A percentile compares a stretch with the other conserved stretches of the same genome.
Evolutionary conservation across 2,113 vertebrate genomes (phyloP).

Genomic region (Bostrychus sinensis): DNA sequence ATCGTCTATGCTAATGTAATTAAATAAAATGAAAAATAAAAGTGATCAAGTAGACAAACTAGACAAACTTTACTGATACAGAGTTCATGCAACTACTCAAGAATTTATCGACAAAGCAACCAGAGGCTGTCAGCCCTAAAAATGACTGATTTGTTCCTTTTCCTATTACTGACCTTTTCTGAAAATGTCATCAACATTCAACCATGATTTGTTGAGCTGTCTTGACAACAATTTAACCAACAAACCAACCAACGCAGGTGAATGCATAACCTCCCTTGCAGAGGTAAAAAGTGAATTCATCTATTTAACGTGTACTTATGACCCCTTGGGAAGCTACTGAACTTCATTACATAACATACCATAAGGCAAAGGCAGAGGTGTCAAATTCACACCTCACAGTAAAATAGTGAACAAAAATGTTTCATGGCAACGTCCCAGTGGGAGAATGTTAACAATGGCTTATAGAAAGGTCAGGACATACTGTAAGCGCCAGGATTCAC

Average conservation of each 20-base stretch:
- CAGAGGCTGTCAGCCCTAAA: too few relatives aligned
- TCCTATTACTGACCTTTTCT: background rate
- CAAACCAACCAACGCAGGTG: background rate
- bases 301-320: background rate
- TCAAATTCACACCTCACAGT: background rate
- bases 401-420: background rate
- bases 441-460: background rate
- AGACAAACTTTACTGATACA: too few relatives aligned
- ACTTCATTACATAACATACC: background rate
- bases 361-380: background rate
- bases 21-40: too few relatives aligned
- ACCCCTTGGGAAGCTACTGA: background rate
- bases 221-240: background rate
- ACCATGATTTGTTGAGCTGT: background rate
- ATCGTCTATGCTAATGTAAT: too few relatives aligned
- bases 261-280: background rate
- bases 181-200: background rate
- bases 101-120: too few relatives aligned
- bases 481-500: background rate
- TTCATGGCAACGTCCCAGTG: background rate
- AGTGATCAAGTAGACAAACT: too few relatives aligned
- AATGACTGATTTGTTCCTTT: too few relatives aligned
- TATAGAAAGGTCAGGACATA: background rate
- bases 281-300: background rate
- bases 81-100: too few relatives aligned